Evolutionary conservation across 2,797 vertebrate species (phyloP).

Genomic region (Alca torda): DNA sequence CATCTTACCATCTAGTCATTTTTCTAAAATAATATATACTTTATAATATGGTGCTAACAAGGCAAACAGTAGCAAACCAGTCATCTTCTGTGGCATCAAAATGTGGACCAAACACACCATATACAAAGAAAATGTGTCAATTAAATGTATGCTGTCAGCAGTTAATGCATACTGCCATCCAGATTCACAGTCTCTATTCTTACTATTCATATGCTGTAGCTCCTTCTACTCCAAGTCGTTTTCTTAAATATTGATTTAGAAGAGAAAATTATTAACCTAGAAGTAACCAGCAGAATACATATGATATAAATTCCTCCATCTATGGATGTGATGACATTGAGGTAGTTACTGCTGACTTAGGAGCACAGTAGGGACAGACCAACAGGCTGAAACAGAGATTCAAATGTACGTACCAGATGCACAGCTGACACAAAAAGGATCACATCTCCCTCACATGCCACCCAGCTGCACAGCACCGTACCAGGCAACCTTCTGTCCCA

Average conservation of each 20-base stretch:
- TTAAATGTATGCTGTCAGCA: background rate
- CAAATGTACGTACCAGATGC: background rate
- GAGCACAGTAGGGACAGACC: background rate
- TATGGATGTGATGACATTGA: background rate
- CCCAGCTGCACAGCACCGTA: background rate
- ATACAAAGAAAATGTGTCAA: background rate
- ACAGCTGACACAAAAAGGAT: background rate
- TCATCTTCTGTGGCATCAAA: background rate
- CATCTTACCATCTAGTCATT: slow-evolving; percentile 6
- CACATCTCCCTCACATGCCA: rapidly evolving
- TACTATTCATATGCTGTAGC: background rate
- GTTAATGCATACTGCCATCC: background rate
- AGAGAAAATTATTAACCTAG: background rate
- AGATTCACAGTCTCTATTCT: background rate
- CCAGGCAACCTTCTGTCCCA: background rate
- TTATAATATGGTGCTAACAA: background rate
- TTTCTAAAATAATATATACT: slow-evolving; percentile 24
- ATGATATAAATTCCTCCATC: background rate
- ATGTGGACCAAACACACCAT: background rate
- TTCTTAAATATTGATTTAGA: background rate
- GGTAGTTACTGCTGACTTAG: background rate
- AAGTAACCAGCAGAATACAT: background rate
- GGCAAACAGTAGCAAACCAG: background rate
- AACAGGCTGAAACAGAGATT: background rate
- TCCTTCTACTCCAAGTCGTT: background rate